A percentile compares a stretch with the other conserved stretches of the same genome.
These are phyloP conservation scores for Bombus affinis DNA, from an alignment of 1,140 invertebrate genomes.

Conservation along the genomic window DNA sequence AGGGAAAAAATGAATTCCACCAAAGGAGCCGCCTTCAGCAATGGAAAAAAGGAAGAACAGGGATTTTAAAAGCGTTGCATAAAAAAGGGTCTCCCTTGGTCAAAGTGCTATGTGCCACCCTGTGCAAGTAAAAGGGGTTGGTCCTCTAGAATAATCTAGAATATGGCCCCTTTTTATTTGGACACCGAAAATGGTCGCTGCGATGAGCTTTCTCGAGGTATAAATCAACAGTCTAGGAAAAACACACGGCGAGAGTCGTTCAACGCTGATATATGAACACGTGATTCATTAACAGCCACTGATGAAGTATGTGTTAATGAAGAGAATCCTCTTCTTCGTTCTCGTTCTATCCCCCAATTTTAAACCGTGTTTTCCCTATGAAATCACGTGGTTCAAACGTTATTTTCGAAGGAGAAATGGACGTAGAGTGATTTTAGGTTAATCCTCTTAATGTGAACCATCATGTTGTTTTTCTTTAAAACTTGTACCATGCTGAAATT, in stretches of 20 bases:
- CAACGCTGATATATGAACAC: constrained; percentile 61
- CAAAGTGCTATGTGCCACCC: not conserved
- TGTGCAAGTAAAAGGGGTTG: constrained; percentile 32
- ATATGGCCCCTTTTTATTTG: constrained; percentile 47
- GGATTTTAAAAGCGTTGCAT: constrained; percentile 2
- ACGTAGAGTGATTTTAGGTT: not conserved
- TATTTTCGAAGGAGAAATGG: constrained; percentile 30
- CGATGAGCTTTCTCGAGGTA: constrained; percentile 43
- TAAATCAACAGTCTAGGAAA: constrained; percentile 61
- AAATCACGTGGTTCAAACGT: constrained; percentile 26
- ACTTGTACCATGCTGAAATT: not conserved
- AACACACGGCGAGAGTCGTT: constrained; percentile 50
- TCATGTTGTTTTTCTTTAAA: not conserved
- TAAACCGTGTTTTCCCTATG: not conserved
- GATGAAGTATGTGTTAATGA: constrained; percentile 69
- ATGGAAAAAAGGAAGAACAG: not conserved
- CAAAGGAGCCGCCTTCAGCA: not conserved
- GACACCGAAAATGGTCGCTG: constrained; percentile 51
- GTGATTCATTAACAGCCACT: constrained; percentile 62
- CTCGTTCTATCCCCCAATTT: not conserved
- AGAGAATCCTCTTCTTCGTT: constrained; percentile 35
- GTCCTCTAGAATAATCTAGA: not conserved
- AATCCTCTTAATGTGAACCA: not conserved
- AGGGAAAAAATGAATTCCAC: not conserved
- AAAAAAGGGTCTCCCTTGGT: not conserved